phyloP scores from a whole-genome alignment of 1,140 invertebrate genomes.

The Apis florea region DNA sequence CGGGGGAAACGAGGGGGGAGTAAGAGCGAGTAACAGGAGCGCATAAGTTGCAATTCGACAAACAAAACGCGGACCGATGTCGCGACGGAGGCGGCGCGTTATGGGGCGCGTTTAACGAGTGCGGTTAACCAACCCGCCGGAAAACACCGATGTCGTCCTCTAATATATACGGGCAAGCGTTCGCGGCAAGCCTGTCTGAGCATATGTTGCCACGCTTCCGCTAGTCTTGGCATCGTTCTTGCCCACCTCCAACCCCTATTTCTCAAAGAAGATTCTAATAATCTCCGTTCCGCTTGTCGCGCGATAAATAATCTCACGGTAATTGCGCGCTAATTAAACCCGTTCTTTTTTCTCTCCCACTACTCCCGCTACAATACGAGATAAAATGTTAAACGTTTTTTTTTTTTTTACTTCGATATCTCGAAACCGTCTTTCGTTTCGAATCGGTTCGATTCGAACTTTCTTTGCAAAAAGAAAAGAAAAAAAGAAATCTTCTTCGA shows the following conservation, averaged over 20 bases:
- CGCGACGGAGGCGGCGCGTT: constrained; percentile 69
- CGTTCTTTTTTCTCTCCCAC: too few relatives aligned
- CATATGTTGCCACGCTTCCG: constrained; percentile 79
- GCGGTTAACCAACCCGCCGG: constrained; percentile 78
- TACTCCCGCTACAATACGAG: not conserved
- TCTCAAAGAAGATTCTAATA: constrained; percentile 38
- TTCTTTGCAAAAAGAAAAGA: too few relatives aligned
- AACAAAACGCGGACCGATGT: constrained; percentile 63
- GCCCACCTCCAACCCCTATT: constrained; percentile 1
- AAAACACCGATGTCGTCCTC: constrained; percentile 78
- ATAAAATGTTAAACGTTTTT: too few relatives aligned
- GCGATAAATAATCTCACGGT: constrained; percentile 13
- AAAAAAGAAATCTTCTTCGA: too few relatives aligned
- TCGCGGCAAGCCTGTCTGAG: constrained; percentile 74
- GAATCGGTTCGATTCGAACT: too few relatives aligned
- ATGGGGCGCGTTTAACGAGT: constrained; percentile 80
- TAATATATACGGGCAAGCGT: constrained; percentile 76
- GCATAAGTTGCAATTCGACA: constrained; percentile 29
- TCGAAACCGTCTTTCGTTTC: too few relatives aligned
- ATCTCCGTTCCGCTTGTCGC: constrained; percentile 23
- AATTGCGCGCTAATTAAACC: constrained; percentile 42
- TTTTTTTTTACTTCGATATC: too few relatives aligned
- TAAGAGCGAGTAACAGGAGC: not conserved
- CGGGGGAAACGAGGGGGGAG: not conserved
- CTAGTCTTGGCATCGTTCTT: constrained; percentile 61